A percentile compares a stretch with the other conserved stretches of the same genome.
Conservation (phyloP, 2,888 invertebrate species). For the Hermaeophaga mercurialis region DNA sequence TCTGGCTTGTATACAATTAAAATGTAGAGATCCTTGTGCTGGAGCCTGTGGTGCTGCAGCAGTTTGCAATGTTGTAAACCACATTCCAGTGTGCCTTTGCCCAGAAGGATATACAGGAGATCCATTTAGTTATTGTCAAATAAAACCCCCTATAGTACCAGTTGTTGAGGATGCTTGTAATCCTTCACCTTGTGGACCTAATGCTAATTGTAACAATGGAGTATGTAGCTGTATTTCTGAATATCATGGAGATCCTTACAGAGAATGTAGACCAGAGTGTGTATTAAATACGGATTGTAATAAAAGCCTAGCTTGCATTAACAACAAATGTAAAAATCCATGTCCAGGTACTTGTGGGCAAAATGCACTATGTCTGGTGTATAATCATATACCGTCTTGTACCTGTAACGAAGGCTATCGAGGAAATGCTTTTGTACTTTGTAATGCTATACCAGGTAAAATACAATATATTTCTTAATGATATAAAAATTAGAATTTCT, state of each 20-base stretch:
- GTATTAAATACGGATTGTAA: constrained; percentile 74
- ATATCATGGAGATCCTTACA: constrained; percentile 75
- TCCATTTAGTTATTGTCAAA: constrained; percentile 61
- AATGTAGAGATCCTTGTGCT: constrained; percentile 78
- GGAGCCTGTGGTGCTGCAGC: constrained; percentile 78
- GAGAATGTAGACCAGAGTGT: constrained; percentile 74
- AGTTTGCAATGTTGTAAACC: constrained; percentile 75
- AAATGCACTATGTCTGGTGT: constrained; percentile 73
- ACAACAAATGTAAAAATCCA: constrained; percentile 71
- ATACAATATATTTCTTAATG: background rate
- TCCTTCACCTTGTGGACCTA: constrained; percentile 70
- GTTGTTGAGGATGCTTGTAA: constrained; percentile 61
- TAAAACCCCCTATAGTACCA: constrained; percentile 38
- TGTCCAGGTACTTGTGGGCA: constrained; percentile 78
- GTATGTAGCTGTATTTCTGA: constrained; percentile 72
- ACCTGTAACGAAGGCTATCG: constrained; percentile 70
- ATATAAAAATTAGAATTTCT: background rate
- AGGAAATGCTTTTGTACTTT: constrained; percentile 75
- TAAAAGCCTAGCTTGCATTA: constrained; percentile 71
- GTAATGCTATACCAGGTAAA: constrained; percentile 61
- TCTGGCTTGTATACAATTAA: constrained; percentile 76
- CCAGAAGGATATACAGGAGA: constrained; percentile 64
- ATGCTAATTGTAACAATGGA: constrained; percentile 67
- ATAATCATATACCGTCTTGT: constrained; percentile 79
- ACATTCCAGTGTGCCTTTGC: constrained; percentile 74